Base-by-base conservation (phyloP, 2,113 vertebrate genomes). In the Sigmodon hispidus region DNA sequence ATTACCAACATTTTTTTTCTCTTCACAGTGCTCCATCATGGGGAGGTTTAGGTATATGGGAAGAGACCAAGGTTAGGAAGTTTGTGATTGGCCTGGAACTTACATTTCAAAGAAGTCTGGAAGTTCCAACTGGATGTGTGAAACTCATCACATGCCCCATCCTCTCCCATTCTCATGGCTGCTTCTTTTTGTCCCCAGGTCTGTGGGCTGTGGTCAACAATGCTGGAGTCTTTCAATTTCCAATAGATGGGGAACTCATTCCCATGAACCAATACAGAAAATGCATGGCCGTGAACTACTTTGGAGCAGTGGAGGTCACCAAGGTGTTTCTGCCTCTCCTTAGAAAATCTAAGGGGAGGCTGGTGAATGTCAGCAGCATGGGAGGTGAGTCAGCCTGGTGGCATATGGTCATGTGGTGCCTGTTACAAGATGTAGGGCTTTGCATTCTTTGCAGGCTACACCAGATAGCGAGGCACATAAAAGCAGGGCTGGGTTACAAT, bases 201-300 rank as follows among this genome's bases (percentile, higher is more conserved):
- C 97, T 99, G 31, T 99, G 99, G 99, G 99, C 98, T 34, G 6
- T 99, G 0, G 98, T 99, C 96, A 99, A 99, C 97, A 99, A 99
- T 0, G 99, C 99, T 0, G 99, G 99, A 0, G 7, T 99, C 92
- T 83, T 99, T 7, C 97, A 97, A 21, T 98, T 98, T 15, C 75
- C 98, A 0, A 97, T 89, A 0, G 99, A 99, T 0, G 99, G 97
- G 0, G 99, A 99, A 97, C 98, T 99, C 97, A 97, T 98, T 3
- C 98, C 99, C 5, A 97, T 99, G 94, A 94, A 67, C 0, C 57
- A 36, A 0, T 99, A 98, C 97, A 98, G 98, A 89, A 97, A 94
- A 9, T 98, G 98, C 96, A 97, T 99, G 98, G 98, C 99, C 0
- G 99, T 99, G 81, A 99, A 99, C 97, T 99, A 99, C 98, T 98